Evolutionary conservation across 2,113 vertebrate species (phyloP).

Genomic region (Chlorodrepanis virens): DNA sequence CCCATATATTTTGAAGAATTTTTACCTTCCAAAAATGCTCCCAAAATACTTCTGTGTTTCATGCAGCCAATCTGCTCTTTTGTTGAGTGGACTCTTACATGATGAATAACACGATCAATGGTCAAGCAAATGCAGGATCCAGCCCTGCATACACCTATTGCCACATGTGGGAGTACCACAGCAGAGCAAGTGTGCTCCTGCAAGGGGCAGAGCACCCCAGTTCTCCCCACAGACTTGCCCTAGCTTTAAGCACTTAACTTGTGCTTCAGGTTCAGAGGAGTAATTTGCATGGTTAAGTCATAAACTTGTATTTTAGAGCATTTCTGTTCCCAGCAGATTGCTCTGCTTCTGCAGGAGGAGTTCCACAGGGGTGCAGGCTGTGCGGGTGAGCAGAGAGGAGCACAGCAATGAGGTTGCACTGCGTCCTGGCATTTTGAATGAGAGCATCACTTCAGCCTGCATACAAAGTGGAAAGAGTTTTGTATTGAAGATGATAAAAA

Average conservation of each 20-base stretch:
- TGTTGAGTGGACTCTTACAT: neutral
- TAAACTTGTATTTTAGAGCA: neutral
- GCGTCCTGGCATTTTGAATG: neutral
- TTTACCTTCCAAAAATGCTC: neutral
- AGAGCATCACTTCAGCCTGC: neutral
- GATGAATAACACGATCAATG: neutral
- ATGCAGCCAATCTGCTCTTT: neutral
- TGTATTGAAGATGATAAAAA: neutral
- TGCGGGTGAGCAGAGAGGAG: neutral
- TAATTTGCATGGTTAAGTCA: neutral
- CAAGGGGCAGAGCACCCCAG: neutral
- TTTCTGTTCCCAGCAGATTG: neutral
- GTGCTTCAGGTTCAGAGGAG: neutral
- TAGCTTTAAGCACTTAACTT: neutral
- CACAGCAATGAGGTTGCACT: neutral
- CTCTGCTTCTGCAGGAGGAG: neutral
- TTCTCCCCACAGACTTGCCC: fast-evolving
- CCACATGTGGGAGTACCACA: fast-evolving
- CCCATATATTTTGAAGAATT: neutral
- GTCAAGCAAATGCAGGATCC: neutral
- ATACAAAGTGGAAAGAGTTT: neutral
- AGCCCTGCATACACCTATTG: neutral
- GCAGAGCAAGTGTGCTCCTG: neutral
- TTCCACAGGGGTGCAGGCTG: neutral
- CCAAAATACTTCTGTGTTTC: neutral